Evolutionary conservation across 2,797 vertebrate species (phyloP).

Genomic region (Hephaestus fuliginosus): DNA sequence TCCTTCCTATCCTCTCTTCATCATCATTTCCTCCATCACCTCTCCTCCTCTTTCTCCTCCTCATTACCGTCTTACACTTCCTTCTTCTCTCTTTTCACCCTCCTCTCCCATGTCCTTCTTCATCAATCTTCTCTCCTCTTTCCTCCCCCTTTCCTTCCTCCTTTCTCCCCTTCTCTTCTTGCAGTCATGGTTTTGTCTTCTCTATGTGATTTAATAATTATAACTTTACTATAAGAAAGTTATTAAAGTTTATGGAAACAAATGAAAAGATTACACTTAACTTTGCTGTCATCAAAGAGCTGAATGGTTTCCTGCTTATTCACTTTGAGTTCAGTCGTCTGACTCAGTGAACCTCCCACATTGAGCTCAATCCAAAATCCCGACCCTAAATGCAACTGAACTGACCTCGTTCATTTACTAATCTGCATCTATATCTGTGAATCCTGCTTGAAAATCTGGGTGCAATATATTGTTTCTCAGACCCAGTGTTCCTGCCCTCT

Average conservation of each 20-base stretch:
- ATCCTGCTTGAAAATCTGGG: too few species aligned
- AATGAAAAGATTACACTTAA: background rate
- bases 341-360: background rate
- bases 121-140: background rate
- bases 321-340: background rate
- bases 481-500: too few species aligned
- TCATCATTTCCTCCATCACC: background rate
- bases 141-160: background rate
- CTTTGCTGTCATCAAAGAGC: background rate
- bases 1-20: background rate
- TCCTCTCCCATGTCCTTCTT: background rate
- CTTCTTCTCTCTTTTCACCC: background rate
- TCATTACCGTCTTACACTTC: background rate
- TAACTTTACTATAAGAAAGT: background rate
- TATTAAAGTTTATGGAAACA: background rate
- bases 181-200: background rate
- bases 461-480: too few species aligned
- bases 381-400: background rate
- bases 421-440: too few species aligned
- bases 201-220: background rate
- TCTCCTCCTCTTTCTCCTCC: background rate
- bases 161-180: background rate
- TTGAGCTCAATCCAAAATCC: background rate
- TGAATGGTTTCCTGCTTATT: conserved; percentile 12
- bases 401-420: too few species aligned